phyloP scores from a whole-genome alignment of 2,797 vertebrate genomes.

The Benthosema pterotum region DNA sequence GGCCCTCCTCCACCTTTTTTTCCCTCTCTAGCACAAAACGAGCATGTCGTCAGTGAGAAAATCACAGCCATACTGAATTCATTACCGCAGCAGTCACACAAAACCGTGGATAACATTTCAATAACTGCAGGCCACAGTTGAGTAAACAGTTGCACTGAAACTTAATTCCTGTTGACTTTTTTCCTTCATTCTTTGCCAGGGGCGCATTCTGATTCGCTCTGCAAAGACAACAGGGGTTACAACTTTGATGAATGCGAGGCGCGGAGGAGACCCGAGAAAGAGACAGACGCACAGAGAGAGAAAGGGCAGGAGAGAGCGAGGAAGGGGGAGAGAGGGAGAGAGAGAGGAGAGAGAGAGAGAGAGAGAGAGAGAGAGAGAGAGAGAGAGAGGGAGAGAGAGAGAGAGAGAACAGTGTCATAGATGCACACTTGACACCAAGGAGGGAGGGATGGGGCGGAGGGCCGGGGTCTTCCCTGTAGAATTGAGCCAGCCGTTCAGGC shows the following conservation, averaged over 20 bases:
- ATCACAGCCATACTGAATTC: constrained; percentile 97
- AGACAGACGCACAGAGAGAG: constrained; percentile 78
- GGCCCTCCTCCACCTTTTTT: neutral
- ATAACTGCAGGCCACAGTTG: constrained; percentile 99
- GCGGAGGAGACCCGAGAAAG: constrained; percentile 80
- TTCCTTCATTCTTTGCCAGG: constrained; percentile 95
- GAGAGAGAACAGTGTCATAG: constrained; percentile 63
- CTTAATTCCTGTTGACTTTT: constrained; percentile 99
- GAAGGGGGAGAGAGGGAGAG: constrained; percentile 36
- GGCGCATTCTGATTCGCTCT: constrained; percentile 93
- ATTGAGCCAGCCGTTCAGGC: constrained; percentile 40
- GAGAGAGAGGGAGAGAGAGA: constrained; percentile 49
- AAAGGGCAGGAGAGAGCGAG: too few relatives aligned
- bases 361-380: too few relatives aligned
- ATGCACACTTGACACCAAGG: constrained; percentile 77
- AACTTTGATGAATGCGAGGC: constrained; percentile 93
- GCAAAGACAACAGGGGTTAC: constrained; percentile 95
- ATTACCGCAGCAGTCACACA: constrained; percentile 98
- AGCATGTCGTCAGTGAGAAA: constrained; percentile 90
- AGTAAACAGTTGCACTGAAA: constrained; percentile 99
- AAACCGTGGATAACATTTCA: constrained; percentile 99
- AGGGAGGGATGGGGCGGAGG: constrained; percentile 44
- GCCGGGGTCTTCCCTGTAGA: constrained; percentile 47
- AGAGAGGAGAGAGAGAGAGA: neutral
- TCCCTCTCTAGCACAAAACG: constrained; percentile 81